A percentile compares a stretch with the other conserved stretches of the same genome.
These are phyloP conservation scores for Mungos mungo DNA, from an alignment of 2,113 vertebrate genomes.

Conservation along the genomic window DNA sequence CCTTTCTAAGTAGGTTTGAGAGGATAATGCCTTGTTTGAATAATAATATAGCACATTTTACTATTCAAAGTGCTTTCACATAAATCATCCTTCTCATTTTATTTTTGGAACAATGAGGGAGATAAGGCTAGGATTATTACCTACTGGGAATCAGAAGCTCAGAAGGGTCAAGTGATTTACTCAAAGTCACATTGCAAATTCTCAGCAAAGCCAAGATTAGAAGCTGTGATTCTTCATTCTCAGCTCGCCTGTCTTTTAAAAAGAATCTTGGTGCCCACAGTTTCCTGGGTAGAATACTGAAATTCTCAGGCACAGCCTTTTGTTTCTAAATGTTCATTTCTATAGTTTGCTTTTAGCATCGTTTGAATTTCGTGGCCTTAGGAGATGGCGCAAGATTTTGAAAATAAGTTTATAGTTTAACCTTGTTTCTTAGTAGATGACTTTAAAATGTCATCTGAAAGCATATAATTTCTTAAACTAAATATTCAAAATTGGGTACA, in stretches of 20 bases:
- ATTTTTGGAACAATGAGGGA: constrained; percentile 67
- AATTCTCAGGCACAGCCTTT: background rate
- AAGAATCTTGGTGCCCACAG: background rate
- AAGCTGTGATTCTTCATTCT: constrained; percentile 3
- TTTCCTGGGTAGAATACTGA: constrained; percentile 43
- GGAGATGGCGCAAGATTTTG: background rate
- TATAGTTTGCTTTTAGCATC: background rate
- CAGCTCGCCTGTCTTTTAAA: constrained; percentile 30
- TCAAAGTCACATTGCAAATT: constrained; percentile 61
- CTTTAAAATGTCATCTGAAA: constrained; percentile 6
- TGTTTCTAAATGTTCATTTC: background rate
- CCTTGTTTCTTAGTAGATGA: background rate
- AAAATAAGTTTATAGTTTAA: background rate
- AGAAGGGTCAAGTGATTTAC: constrained; percentile 65
- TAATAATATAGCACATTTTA: constrained; percentile 76
- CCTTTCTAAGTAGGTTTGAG: constrained; percentile 66
- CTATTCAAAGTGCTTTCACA: constrained; percentile 66
- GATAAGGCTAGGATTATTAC: constrained; percentile 62
- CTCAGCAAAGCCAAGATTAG: constrained; percentile 45
- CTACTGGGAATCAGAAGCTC: constrained; percentile 32
- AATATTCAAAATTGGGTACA: background rate
- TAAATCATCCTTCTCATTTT: constrained; percentile 63
- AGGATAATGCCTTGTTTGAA: constrained; percentile 76
- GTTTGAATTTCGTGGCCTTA: background rate
- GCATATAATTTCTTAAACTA: background rate